These are phyloP conservation scores for Xyliphius kryptos DNA, from an alignment of 2,113 vertebrate species.

Conservation along the genomic window DNA sequence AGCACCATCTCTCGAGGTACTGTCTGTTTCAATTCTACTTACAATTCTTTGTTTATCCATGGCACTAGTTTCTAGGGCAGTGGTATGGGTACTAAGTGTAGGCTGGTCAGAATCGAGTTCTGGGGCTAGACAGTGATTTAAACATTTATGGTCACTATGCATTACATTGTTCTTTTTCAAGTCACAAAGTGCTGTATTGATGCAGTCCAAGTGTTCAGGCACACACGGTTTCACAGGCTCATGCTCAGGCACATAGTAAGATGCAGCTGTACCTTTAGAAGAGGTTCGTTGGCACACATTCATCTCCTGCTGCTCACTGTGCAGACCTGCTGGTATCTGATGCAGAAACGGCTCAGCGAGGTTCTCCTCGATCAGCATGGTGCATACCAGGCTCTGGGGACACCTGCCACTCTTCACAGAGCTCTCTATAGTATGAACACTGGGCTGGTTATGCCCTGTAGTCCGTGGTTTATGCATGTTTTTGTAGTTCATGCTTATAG, in stretches of 20 bases:
- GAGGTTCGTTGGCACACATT: neutral
- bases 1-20: neutral
- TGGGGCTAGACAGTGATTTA: too few species aligned
- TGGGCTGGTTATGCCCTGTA: slow-evolving; percentile 34
- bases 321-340: too few species aligned
- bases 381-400: slow-evolving; percentile 47
- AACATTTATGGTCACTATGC: too few species aligned
- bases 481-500: slow-evolving; percentile 56
- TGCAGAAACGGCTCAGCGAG: slow-evolving; percentile 25
- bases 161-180: neutral
- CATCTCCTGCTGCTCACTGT: slow-evolving; percentile 1
- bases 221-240: slow-evolving; percentile 31
- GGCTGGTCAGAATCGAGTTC: too few species aligned
- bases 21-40: too few species aligned
- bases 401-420: slow-evolving; percentile 31
- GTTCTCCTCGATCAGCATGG: slow-evolving; percentile 48
- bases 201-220: slow-evolving; percentile 18
- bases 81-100: too few species aligned
- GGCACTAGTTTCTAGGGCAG: too few species aligned
- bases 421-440: slow-evolving; percentile 25
- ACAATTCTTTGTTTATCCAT: too few species aligned
- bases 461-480: slow-evolving; percentile 53
- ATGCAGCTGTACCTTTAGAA: slow-evolving; percentile 35
- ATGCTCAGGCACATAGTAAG: slow-evolving; percentile 14
- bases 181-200: slow-evolving; percentile 12